Base-by-base conservation (phyloP, 2,113 vertebrate genomes). In the Recurvirostra avosetta region DNA sequence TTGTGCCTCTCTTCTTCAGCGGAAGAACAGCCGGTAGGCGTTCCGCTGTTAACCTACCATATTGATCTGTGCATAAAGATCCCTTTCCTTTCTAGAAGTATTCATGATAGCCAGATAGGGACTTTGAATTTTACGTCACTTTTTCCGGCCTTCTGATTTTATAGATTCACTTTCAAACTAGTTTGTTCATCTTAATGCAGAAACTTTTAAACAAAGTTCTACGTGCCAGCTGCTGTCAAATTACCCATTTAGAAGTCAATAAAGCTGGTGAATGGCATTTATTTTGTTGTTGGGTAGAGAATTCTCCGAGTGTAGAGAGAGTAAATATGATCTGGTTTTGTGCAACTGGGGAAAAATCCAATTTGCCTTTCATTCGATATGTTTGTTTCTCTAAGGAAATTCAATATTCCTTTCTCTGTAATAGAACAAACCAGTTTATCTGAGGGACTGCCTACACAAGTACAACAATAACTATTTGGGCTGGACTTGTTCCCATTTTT, bases 321-420 rank as follows among this genome's bases (percentile, higher is more conserved):
- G 75, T 86, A 91, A 97, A 97, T 97, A 82, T 72, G 93, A 96
- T 97, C 93, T 79, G 52, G 38, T 77, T 78, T 96, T 86, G 94
- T 93, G 86, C 59, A 78, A 91, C 94, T 91, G 86, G 92, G 92
- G 92, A 96, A 84, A 94, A 97, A 97, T 97, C 94, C 95, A 96
- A 95, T 97, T 97, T 97, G 90, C 94, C 81, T 93, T 96, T 97
- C 83, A 93, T 97, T 98, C 86, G 83, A 13, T 94, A 55, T 85
- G 68, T 91, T 96, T 81, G 74, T 97, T 97, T 88, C 95, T 97
- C 96, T 59, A 92, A 96, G 94, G 95, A 97, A 97, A 96, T 97
- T 94, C 96, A 92, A 94, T 97, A 96, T 96, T 95, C 84, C 81
- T 97, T 95, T 93, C 79, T 93, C 58, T 47, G 45, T 50, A 49